Percentiles rank a stretch among this genome's conserved stretches.
These are phyloP conservation scores for Psephotus haematonotus DNA, from an alignment of 2,113 vertebrate species.

Conservation along the genomic window DNA sequence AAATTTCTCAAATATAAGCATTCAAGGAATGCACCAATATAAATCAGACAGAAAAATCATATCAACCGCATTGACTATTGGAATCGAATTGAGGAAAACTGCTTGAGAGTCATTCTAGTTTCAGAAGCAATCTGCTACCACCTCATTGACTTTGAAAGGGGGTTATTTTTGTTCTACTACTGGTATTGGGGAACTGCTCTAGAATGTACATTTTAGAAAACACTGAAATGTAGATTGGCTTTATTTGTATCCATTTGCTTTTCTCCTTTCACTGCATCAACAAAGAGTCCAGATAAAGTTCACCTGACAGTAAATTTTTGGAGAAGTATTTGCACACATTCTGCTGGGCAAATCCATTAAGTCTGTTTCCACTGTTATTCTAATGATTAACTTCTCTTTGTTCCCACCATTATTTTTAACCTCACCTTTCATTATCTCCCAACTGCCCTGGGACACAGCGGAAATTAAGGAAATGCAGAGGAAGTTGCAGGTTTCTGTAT, in stretches of 20 bases:
- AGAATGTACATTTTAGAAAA: not conserved
- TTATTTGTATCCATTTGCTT: not conserved
- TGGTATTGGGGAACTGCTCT: not conserved
- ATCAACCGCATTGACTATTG: not conserved
- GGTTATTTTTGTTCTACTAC: not conserved
- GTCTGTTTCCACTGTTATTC: not conserved
- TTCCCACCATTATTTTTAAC: not conserved
- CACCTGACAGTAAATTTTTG: not conserved
- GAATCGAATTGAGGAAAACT: not conserved
- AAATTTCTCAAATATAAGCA: not conserved
- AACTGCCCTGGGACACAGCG: not conserved
- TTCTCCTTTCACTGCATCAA: not conserved
- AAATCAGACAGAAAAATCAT: not conserved
- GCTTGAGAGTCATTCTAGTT: not conserved
- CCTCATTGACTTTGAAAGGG: not conserved
- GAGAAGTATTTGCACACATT: not conserved
- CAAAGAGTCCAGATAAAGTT: not conserved
- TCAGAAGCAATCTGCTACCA: not conserved
- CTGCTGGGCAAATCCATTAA: not conserved
- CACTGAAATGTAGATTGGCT: not conserved
- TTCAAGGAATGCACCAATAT: not conserved
- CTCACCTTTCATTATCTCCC: not conserved
- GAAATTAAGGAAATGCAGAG: not conserved
- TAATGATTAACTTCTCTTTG: not conserved
- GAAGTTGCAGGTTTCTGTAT: not conserved